Conservation (phyloP, 2,113 vertebrate species). For the Phycodurus eques region DNA sequence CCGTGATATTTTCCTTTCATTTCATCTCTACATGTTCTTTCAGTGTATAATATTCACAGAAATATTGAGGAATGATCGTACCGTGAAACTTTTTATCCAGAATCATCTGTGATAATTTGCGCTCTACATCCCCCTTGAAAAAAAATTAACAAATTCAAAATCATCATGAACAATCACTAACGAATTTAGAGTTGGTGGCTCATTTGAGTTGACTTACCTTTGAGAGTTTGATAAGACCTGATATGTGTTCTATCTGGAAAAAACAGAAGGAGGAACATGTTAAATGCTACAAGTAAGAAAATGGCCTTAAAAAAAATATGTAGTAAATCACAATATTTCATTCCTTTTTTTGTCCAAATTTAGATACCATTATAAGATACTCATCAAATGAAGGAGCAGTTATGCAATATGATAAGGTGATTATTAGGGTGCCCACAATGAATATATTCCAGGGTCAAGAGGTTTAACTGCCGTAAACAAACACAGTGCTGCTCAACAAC, state of each 20-base stretch:
- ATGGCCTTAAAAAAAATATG: not conserved
- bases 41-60: not conserved
- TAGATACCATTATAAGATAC: too few species aligned
- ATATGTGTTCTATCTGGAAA: conserved; percentile 95
- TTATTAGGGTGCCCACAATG: too few species aligned
- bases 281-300: not conserved
- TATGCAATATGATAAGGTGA: too few species aligned
- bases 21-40: not conserved
- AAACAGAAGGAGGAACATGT: not conserved
- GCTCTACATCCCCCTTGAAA: conserved; percentile 89
- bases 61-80: conserved; percentile 32
- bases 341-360: too few species aligned
- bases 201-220: conserved; percentile 77
- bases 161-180: not conserved
- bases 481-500: too few species aligned
- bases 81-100: conserved; percentile 98
- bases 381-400: too few species aligned
- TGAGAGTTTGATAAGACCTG: conserved; percentile 94
- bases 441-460: too few species aligned
- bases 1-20: not conserved
- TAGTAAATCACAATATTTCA: too few species aligned
- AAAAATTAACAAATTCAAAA: not conserved
- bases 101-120: conserved; percentile 99
- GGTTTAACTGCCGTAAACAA: too few species aligned
- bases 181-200: not conserved